Evolutionary conservation across 2,797 vertebrate genomes (phyloP).

Genomic region (Crocidura indochinensis): DNA sequence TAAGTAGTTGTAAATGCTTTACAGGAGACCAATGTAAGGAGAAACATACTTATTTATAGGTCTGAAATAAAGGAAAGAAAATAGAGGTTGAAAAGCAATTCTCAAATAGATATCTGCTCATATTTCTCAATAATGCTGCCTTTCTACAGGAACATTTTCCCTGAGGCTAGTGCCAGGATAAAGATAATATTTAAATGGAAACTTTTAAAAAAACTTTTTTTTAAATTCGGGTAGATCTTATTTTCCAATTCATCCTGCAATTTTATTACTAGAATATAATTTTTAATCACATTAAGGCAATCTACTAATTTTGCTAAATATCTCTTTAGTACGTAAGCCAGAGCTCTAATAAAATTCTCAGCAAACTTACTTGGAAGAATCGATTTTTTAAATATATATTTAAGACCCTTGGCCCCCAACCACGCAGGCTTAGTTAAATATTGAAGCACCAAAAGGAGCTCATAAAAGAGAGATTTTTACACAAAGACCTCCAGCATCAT

Average conservation of each 20-base stretch:
- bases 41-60: slow-evolving; percentile 82
- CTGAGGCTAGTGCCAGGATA: not conserved
- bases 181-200: not conserved
- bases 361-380: slow-evolving; percentile 7
- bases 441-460: not conserved
- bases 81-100: slow-evolving; percentile 11
- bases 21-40: slow-evolving; percentile 81
- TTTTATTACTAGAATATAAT: not conserved
- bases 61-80: slow-evolving; percentile 67
- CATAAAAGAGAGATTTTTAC: not conserved
- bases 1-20: slow-evolving; percentile 89
- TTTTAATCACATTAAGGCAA: slow-evolving; percentile 55
- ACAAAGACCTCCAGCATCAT: not conserved
- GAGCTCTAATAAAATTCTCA: slow-evolving; percentile 4
- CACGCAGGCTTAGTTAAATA: slow-evolving; percentile 21
- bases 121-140: not conserved
- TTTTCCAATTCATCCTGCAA: slow-evolving; percentile 22
- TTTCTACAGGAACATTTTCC: not conserved
- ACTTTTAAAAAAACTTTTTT: not conserved
- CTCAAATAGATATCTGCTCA: slow-evolving; percentile 29
- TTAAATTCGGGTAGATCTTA: not conserved
- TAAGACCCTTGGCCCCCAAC: slow-evolving; percentile 23
- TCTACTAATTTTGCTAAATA: slow-evolving; percentile 49
- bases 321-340: not conserved
- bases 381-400: slow-evolving; percentile 28